phyloP scores from a whole-genome alignment of 2,888 invertebrate species.

The Notocelia uddmanniana region DNA sequence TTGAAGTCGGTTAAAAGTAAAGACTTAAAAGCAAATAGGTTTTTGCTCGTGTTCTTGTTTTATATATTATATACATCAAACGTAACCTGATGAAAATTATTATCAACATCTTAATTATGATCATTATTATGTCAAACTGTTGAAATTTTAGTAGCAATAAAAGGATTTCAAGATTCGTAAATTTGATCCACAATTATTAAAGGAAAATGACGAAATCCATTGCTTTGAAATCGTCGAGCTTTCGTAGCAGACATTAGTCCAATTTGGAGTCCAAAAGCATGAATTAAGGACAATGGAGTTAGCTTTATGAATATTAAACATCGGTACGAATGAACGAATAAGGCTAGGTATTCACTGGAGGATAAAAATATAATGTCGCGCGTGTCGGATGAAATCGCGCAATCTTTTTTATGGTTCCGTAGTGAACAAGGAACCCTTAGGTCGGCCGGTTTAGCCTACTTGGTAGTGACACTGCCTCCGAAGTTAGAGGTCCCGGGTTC shows the following conservation, averaged over 20 bases:
- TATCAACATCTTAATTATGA: background rate
- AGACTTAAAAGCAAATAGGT: background rate
- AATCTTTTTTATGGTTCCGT: too few species aligned
- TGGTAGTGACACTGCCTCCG: too few species aligned
- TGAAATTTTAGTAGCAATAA: background rate
- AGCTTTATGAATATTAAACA: conserved; percentile 46
- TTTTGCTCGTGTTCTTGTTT: background rate
- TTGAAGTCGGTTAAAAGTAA: too few species aligned
- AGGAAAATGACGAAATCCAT: conserved; percentile 1
- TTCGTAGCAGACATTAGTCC: conserved; percentile 34
- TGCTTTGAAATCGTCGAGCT: background rate
- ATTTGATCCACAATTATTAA: background rate
- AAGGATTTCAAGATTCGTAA: background rate
- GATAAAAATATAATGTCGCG: background rate
- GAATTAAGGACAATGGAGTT: conserved; percentile 45
- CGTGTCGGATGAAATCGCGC: too few species aligned
- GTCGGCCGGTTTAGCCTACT: too few species aligned
- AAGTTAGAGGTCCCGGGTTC: too few species aligned
- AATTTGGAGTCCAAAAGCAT: conserved; percentile 41
- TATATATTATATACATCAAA: background rate
- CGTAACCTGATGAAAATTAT: background rate
- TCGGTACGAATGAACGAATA: background rate
- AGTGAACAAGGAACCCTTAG: too few species aligned
- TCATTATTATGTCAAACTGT: background rate
- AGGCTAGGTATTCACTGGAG: background rate